phyloP scores from a whole-genome alignment of 2,797 vertebrate species.

The Stomatorhinus walkeri region DNA sequence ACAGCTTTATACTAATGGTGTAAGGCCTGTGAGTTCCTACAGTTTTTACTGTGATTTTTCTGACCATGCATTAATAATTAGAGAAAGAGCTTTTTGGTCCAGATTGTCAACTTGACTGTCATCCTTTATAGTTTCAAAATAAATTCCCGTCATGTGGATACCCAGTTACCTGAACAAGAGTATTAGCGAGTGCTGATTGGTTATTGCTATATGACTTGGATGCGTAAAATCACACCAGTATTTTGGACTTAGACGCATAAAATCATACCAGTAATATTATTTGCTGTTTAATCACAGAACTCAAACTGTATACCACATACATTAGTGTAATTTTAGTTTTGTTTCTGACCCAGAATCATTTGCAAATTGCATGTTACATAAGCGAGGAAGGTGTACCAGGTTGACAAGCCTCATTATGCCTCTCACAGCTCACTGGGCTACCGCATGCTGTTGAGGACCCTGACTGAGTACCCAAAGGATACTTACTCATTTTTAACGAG shows the following conservation, averaged over 20 bases:
- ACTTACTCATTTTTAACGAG: background rate
- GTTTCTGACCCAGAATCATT: background rate
- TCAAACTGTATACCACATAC: background rate
- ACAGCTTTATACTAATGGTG: background rate
- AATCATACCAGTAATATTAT: background rate
- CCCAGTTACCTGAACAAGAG: slow-evolving; percentile 7
- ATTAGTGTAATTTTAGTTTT: background rate
- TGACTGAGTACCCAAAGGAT: background rate
- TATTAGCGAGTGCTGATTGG: background rate
- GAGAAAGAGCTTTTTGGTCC: background rate
- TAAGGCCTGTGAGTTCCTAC: background rate
- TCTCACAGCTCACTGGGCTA: background rate
- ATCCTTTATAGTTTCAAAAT: background rate
- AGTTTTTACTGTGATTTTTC: background rate
- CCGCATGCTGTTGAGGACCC: background rate
- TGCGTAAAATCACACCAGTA: background rate
- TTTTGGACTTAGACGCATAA: background rate
- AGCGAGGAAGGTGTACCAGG: background rate
- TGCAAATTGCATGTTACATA: background rate
- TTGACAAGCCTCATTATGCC: background rate
- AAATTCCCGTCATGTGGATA: background rate
- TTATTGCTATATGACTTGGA: background rate
- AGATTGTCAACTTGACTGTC: slow-evolving; percentile 6
- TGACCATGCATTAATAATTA: background rate
- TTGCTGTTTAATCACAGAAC: background rate